phyloP scores from a whole-genome alignment of 1,140 invertebrate species.

The Rhagoletis pomonella region DNA sequence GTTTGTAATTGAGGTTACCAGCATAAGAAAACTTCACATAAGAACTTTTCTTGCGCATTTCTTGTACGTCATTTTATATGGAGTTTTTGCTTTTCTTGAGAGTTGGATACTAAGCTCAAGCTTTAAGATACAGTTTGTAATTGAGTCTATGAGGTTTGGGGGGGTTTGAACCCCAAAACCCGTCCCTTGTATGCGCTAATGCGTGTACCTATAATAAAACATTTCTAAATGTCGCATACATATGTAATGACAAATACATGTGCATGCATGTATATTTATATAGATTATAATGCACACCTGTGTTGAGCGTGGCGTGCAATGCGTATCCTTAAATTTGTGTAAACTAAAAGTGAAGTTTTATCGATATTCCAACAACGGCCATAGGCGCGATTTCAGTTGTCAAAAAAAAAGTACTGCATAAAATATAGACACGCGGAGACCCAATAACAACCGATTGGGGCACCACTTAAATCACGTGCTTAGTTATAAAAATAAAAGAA shows the following conservation, averaged over 20 bases:
- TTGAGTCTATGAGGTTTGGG: no score
- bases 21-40: no score
- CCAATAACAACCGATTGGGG: background rate
- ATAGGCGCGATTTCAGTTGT: background rate
- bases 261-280: background rate
- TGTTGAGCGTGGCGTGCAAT: background rate
- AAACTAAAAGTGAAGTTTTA: slow-evolving; percentile 28
- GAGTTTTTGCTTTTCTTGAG: no score
- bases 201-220: no score
- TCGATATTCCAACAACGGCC: slow-evolving; percentile 26
- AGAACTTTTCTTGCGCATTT: no score
- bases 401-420: background rate
- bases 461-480: background rate
- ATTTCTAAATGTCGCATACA: background rate
- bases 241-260: background rate
- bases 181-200: no score
- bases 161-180: no score
- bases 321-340: background rate
- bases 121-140: no score
- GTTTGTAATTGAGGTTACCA: no score
- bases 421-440: background rate
- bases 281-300: background rate
- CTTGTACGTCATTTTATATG: no score
- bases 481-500: slow-evolving; percentile 6
- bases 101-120: no score